Evolutionary conservation across 2,888 invertebrate genomes (phyloP), one percentile per base, ranked within the genome.

Genomic region (Podotricha telesiphe): DNA sequence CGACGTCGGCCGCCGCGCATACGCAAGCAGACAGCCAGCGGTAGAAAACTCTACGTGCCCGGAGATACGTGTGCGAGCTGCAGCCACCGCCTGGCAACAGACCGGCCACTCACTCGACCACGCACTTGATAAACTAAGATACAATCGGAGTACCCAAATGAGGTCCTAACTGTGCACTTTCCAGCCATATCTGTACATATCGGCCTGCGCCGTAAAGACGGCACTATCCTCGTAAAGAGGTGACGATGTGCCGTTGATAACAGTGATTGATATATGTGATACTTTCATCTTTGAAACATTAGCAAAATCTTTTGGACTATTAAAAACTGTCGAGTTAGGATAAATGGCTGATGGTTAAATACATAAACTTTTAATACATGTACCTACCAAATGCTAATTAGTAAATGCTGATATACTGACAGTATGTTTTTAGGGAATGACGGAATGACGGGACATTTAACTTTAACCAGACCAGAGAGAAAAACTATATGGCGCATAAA

Each of bases 1-100:
- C 78, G 79, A 75, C 73, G 74, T 75, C 76, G 78, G 76, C 76
- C 78, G 77, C 75, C 65, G 74, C 74, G 74, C 76, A 73, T 71
- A 72, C 76, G 78, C 78, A 76, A 77, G 75, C 78, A 70, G 62
- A 56, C 70, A 63, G 53, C 45, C 74, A 59, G 69, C 66, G 74
- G 64, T 74, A 72, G 73, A 73, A 78, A 72, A 68, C 73, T 72
- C 68, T 73, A 75, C 77, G 78, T 78, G 77, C 66, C 71, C 61
- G 69, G 67, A 20, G 69, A 42, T 68, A 71, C 73, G 71, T 72
- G 73, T 55, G 55, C 58, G 63, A 22, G 65, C 67, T 47, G 50
- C 34, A 53, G n/a, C 40, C 42, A 13, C 65, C 48, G 65, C 68
- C 63, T 50, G 72, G 67, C 62, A 68, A 70, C 70, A 48, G 50